Evolutionary conservation across 2,888 invertebrate species (phyloP), one percentile per base, ranked within the genome.

Genomic region (Diachrysia chrysitis): DNA sequence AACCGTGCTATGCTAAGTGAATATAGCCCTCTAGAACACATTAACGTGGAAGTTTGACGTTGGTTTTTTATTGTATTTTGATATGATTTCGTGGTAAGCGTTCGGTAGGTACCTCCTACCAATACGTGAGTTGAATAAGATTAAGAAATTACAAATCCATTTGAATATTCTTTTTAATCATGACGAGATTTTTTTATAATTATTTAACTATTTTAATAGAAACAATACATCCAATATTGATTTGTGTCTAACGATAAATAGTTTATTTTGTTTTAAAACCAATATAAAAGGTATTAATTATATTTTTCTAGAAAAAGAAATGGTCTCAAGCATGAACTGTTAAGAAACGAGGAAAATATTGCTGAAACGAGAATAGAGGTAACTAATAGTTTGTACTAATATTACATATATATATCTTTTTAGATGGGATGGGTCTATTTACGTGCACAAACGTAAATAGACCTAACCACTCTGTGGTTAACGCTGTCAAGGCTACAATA

Each of bases 361-460:
- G 94, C 93, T 14, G 95, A 95, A 79, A 95, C 95, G 37, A 90
- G 95, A 82, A 93, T 95, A 82, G 95, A 95, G 85, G 95, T 95
- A 85, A 84, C 87, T 86, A 66, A 1, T 62, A 21, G 21, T 3
- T 51, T 51, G 21, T 21, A 51, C 51, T 21, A 12, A 21, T 21
- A 51, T 21, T 19, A 12, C 21, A 12, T 48, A 10, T 32, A 32
- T 32, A 32, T n/a, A n/a, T n/a, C n/a, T n/a, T n/a, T n/a, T n/a
- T n/a, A n/a, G n/a, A n/a, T n/a, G 9, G 17, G 0, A 48, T 9
- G 19, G 21, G 21, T 21, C 17, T 21, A 51, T 19, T 51, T 51
- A 21, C 21, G 21, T 51, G 48, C 19, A n/a, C n/a, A n/a, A n/a
- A n/a, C n/a, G n/a, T n/a, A n/a, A n/a, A n/a, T n/a, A n/a, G n/a